These are phyloP conservation scores for Dermatophagoides farinae DNA, from an alignment of 1,140 invertebrate genomes.

Conservation along the genomic window DNA sequence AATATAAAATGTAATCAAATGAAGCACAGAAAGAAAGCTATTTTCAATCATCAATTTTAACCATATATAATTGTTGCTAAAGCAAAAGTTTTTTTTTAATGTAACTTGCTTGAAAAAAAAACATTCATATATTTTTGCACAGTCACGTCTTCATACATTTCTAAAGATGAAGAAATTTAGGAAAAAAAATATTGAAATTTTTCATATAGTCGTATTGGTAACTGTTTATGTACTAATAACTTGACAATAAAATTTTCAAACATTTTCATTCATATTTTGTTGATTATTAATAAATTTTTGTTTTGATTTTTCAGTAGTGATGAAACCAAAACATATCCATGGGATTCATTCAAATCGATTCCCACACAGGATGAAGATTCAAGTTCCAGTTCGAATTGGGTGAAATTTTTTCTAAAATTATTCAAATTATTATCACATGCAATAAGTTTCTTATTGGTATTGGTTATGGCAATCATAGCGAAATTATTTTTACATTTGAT, in stretches of 20 bases:
- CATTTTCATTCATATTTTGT: background rate
- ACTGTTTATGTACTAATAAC: no score
- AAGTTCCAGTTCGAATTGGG: conserved; percentile 16
- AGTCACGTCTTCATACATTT: background rate
- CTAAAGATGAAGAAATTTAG: background rate
- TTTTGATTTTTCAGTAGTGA: conserved; percentile 37
- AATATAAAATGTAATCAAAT: no score
- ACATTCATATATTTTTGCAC: no score
- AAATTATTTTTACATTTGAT: conserved; percentile 71
- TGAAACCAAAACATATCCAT: conserved; percentile 57
- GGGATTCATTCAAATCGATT: conserved; percentile 78
- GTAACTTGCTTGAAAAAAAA: no score
- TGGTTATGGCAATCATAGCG: conserved; percentile 55
- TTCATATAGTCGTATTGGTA: no score
- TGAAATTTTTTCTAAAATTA: conserved; percentile 36
- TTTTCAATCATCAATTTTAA: no score
- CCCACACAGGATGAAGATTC: conserved; percentile 62
- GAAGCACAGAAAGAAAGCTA: no score
- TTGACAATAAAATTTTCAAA: background rate
- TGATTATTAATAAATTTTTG: background rate
- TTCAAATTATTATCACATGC: conserved; percentile 65
- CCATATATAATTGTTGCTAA: no score
- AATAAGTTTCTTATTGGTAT: conserved; percentile 59
- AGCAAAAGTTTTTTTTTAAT: no score
- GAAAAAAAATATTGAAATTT: background rate